phyloP scores from a whole-genome alignment of 1,140 invertebrate genomes.

The Drosophila varians region DNA sequence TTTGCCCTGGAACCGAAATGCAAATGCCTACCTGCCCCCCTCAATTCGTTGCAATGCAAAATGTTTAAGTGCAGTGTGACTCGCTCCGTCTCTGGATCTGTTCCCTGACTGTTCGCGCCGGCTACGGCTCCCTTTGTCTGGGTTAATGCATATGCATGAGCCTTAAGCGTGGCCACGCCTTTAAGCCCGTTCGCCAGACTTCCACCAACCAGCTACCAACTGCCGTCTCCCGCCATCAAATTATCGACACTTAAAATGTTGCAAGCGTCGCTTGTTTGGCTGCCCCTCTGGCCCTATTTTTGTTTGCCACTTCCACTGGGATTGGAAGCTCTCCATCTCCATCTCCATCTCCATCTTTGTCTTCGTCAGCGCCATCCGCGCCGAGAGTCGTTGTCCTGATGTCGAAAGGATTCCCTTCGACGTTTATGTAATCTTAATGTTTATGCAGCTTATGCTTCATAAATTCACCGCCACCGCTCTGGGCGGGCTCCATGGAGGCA shows the following conservation, averaged over 20 bases:
- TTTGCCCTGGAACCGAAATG: slow-evolving; percentile 29
- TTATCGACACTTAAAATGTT: slow-evolving; percentile 81
- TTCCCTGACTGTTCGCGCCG: neutral
- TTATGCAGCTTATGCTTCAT: slow-evolving; percentile 81
- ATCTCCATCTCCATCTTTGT: too few relatives aligned
- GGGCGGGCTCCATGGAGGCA: too few relatives aligned
- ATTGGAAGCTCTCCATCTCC: neutral
- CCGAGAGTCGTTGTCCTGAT: slow-evolving; percentile 39
- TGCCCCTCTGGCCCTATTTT: neutral
- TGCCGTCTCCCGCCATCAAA: slow-evolving; percentile 32
- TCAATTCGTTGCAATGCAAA: slow-evolving; percentile 25
- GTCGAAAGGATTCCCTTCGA: slow-evolving; percentile 51
- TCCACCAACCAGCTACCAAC: neutral
- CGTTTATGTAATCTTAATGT: slow-evolving; percentile 80
- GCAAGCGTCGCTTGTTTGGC: slow-evolving; percentile 60
- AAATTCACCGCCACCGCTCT: slow-evolving; percentile 55
- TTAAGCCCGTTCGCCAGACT: neutral
- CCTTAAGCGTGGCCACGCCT: slow-evolving; percentile 32
- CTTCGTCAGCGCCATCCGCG: too few relatives aligned
- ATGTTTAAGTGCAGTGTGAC: slow-evolving; percentile 13
- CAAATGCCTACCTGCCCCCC: slow-evolving; percentile 11
- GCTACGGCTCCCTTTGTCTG: slow-evolving; percentile 23
- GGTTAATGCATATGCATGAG: slow-evolving; percentile 72
- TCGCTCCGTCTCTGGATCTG: neutral
- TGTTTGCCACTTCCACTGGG: neutral